Base-by-base conservation (phyloP, 2,797 vertebrate genomes). In the Salmo trutta region DNA sequence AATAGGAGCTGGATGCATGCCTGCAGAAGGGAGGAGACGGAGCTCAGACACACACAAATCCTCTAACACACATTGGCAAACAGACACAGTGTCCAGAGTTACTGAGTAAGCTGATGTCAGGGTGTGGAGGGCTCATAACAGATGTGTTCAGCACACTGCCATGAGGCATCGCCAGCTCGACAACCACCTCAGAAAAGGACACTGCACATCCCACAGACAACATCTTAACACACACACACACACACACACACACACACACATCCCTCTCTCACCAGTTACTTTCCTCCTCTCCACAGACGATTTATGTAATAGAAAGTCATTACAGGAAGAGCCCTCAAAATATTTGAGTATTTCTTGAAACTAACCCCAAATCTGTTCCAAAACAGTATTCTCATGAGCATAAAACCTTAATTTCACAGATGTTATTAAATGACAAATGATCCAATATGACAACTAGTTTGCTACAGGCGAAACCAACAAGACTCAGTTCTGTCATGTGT, bases 1-100 rank as follows among this genome's bases (percentile, higher is more conserved):
- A 93, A 92, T 91, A 87, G 81, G 81, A 80, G 86, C 80, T 79
- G 78, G 87, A 84, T 81, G 83, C 89, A 80, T 79, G 79, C 86
- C 89, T 71, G 68, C 82, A 83, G 85, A 87, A 84, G 86, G 81
- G 82, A 73, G 86, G 89, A 85, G 87, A 84, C 81, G 83, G 83
- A 84, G 88, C 79, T 79, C 65, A 79, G 81, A 83, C 81, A 88
- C 81, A 81, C 70, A 33, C 33, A 33, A 33, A 56, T 41, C 21
- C 75, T 27, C 62, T 47, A 69, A 79, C 52, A 70, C 77, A 74
- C 17, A 56, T 15, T 10, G 54, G 51, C 68, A 71, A 36, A 29
- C 54, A 72, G 10, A 31, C 69, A 27, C 21, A 65, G 4, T 59
- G 14, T 21, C 36, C 79, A 53, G 36, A 66, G 15, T 83, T 88